Base-by-base conservation (phyloP, 2,797 vertebrate species). In the Rhinatrema bivittatum region DNA sequence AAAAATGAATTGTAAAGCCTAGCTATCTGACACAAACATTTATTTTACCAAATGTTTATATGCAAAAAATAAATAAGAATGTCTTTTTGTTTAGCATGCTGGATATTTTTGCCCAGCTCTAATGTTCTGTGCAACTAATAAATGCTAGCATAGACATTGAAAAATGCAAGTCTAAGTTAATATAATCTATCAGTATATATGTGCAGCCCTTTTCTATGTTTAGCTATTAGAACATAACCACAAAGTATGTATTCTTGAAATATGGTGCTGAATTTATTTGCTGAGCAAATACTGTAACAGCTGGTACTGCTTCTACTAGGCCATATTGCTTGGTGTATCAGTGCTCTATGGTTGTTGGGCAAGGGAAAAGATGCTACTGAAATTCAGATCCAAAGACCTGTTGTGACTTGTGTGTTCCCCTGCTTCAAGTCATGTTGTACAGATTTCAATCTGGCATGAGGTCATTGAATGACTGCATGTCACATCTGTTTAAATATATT, bases 81-180 rank as follows among this genome's bases (percentile, higher is more conserved):
- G n/a, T n/a, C n/a, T n/a, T n/a, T n/a, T n/a, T n/a, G n/a, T n/a
- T n/a, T n/a, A n/a, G n/a, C n/a, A n/a, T n/a, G n/a, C n/a, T n/a
- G n/a, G n/a, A n/a, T n/a, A n/a, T n/a, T n/a, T n/a, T n/a, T n/a
- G n/a, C n/a, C n/a, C n/a, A n/a, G n/a, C n/a, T n/a, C n/a, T n/a
- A n/a, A n/a, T n/a, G n/a, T n/a, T n/a, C 19, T 52, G 56, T 40
- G 41, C 8, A 28, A 16, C 39, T 43, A 19, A 35, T 60, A 44
- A 46, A 38, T 43, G 34, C 28, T 29, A 23, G 8, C 34, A 3
- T 20, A 11, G 39, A 30, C 5, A 16, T 15, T 36, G 53, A 47
- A 57, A 43, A 49, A 23, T n/a, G 45, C 22, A n/a, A 29, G 16
- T 53, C 50, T 3, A 39, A 38, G 55, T 22, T 20, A 5, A 40